Percentiles rank a stretch among this genome's conserved stretches.
phyloP scores from a whole-genome alignment of 1,140 invertebrate genomes.

The Heliconius himera region DNA sequence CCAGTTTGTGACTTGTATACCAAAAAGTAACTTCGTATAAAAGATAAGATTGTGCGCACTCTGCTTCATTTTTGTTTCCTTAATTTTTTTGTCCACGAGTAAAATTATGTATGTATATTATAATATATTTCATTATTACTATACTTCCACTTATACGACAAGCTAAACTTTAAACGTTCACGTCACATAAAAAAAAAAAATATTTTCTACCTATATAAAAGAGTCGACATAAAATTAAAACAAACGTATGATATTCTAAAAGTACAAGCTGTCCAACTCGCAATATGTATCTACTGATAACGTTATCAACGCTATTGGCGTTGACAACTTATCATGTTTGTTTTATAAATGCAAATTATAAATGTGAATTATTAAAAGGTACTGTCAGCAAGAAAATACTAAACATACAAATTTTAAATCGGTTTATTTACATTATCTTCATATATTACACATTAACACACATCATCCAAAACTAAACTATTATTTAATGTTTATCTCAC shows the following conservation, averaged over 20 bases:
- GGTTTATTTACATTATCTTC: not conserved
- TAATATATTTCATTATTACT: not conserved
- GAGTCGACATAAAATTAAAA: not conserved
- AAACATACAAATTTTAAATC: not conserved
- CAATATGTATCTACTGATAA: conserved; percentile 51
- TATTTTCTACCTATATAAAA: not conserved
- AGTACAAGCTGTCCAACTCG: conserved; percentile 23
- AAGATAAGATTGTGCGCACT: no score
- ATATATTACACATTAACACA: not conserved
- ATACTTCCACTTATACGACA: not conserved
- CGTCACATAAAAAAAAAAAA: not conserved
- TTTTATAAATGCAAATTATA: conserved; percentile 51
- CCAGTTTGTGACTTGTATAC: not conserved
- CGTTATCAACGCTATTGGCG: conserved; percentile 58
- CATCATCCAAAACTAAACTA: no score
- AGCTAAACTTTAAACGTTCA: not conserved
- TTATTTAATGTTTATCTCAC: no score
- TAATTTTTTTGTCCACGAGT: no score
- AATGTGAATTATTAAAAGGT: conserved; percentile 44
- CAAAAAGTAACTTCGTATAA: not conserved
- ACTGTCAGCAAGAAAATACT: conserved; percentile 37
- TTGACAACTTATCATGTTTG: conserved; percentile 64
- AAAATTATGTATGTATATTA: no score
- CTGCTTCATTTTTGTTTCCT: no score
- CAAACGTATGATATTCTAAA: conserved; percentile 1